Evolutionary conservation across 2,797 vertebrate species (phyloP).

Genomic region (Ciconia nigra): DNA sequence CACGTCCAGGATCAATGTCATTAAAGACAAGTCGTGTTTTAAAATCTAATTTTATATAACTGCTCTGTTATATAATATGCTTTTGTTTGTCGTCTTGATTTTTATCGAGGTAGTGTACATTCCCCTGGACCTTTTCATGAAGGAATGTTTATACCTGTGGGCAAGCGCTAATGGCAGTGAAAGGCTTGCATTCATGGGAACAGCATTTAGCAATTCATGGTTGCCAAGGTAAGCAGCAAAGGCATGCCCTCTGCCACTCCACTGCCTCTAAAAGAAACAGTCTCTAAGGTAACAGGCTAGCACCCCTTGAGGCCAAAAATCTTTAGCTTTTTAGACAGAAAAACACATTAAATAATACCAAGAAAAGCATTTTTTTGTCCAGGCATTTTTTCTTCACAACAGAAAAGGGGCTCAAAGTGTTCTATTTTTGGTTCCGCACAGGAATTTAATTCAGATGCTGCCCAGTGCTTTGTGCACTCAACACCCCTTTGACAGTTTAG

Average conservation of each 20-base stretch:
- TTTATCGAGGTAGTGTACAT: slow-evolving; percentile 75
- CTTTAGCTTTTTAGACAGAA: slow-evolving; percentile 63
- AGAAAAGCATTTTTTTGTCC: slow-evolving; percentile 50
- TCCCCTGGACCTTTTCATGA: slow-evolving; percentile 69
- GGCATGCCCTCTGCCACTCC: slow-evolving; percentile 77
- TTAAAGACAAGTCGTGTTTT: slow-evolving; percentile 60
- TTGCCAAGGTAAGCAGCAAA: slow-evolving; percentile 84
- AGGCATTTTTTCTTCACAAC: slow-evolving; percentile 14
- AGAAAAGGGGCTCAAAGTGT: slow-evolving; percentile 37
- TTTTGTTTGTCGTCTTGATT: slow-evolving; percentile 74
- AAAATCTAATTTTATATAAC: slow-evolving; percentile 68
- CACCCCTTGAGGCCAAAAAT: slow-evolving; percentile 74
- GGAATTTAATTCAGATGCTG: slow-evolving; percentile 65
- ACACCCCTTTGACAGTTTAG: slow-evolving; percentile 57
- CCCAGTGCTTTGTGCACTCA: slow-evolving; percentile 33
- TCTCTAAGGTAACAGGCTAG: slow-evolving; percentile 77
- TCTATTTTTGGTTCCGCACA: slow-evolving; percentile 49
- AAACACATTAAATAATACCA: slow-evolving; percentile 65
- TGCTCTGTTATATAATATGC: slow-evolving; percentile 70
- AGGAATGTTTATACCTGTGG: slow-evolving; percentile 81
- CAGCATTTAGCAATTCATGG: slow-evolving; percentile 67
- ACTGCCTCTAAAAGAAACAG: slow-evolving; percentile 74
- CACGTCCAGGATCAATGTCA: slow-evolving; percentile 55
- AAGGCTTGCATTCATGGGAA: slow-evolving; percentile 83
- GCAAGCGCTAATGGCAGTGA: slow-evolving; percentile 75